phyloP scores from a whole-genome alignment of 2,888 invertebrate species.

The Eupithecia subumbrata region DNA sequence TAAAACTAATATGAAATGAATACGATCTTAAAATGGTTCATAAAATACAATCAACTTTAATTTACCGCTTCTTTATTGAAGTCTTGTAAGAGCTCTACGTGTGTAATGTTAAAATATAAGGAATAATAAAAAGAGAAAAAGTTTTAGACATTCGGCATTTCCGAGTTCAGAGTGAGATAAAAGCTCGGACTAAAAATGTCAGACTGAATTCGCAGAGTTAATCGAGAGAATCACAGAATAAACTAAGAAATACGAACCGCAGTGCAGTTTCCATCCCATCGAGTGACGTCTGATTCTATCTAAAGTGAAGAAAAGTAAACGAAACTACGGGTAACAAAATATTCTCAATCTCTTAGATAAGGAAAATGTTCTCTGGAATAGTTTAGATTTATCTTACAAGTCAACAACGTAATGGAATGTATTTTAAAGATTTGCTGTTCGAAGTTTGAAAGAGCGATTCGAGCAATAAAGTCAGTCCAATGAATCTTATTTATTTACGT shows the following conservation, averaged over 20 bases:
- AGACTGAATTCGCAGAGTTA: slow-evolving; percentile 18
- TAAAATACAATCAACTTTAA: not conserved
- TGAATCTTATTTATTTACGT: slow-evolving; percentile 35
- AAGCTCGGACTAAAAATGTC: slow-evolving; percentile 20
- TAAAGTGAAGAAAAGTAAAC: slow-evolving; percentile 16
- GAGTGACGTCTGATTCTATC: slow-evolving; percentile 22
- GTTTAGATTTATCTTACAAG: slow-evolving; percentile 28
- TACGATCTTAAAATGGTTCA: not conserved
- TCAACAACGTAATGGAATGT: slow-evolving; percentile 29
- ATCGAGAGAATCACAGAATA: slow-evolving; percentile 21
- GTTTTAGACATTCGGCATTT: not conserved
- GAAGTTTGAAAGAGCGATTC: slow-evolving; percentile 32
- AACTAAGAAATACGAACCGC: slow-evolving; percentile 24
- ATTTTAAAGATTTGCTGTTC: slow-evolving; percentile 35
- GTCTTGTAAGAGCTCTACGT: not conserved
- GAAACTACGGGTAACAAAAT: slow-evolving; percentile 19
- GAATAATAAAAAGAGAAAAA: not conserved
- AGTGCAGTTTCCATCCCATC: slow-evolving; percentile 29
- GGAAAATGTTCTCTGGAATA: slow-evolving; percentile 20
- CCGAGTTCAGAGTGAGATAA: slow-evolving; percentile 16
- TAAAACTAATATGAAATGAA: not conserved
- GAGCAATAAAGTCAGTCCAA: slow-evolving; percentile 31
- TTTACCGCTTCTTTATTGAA: not conserved
- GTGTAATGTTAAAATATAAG: not conserved
- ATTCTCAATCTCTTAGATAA: slow-evolving; percentile 25